Base-by-base conservation (phyloP, 2,797 vertebrate genomes). In the Saxicola maurus region DNA sequence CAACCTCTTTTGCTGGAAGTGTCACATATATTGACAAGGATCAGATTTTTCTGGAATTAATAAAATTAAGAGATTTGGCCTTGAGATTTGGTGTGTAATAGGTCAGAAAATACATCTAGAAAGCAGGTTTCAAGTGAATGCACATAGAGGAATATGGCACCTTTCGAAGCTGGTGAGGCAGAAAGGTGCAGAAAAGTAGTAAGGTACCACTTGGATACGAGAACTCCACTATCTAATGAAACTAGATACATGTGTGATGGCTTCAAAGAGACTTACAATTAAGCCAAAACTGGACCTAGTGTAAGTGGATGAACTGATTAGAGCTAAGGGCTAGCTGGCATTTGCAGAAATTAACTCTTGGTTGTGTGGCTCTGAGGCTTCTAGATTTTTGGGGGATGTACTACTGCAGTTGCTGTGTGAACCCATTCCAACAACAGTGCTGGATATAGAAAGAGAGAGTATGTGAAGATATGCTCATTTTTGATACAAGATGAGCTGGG, bases 201-300 rank as follows among this genome's bases (percentile, higher is more conserved):
- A 48, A 57, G 25, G 64, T 90, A 43, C 18, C 17, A 49, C 42
- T 86, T 82, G 2, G 10, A 57, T 69, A 62, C 66, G 52, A 89
- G 68, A 90, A n/a, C 19, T 42, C 38, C 6, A 30, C 64, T 82
- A 65, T 6, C 10, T 35, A 76, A 66, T 43, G 35, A 83, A 81
- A 67, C 66, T 77, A 40, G 33, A 33, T 61, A 49, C 15, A 6
- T 53, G 51, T 86, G 52, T 81, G 42, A 71, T 86, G 73, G 80
- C 52, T 94, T 94, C 71, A 82, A 52, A 69, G 66, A 82, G 71
- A 81, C 60, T 92, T 90, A 84, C 87, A 87, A 89, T 69, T 91
- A 83, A 95, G 82, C 17, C 78, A 83, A 77, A 88, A 87, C 33
- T 68, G 64, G 69, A 85, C 75, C 43, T 79, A 86, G 56, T 75